Conservation (phyloP, 2,113 vertebrate species). For the Urocolius indicus region DNA sequence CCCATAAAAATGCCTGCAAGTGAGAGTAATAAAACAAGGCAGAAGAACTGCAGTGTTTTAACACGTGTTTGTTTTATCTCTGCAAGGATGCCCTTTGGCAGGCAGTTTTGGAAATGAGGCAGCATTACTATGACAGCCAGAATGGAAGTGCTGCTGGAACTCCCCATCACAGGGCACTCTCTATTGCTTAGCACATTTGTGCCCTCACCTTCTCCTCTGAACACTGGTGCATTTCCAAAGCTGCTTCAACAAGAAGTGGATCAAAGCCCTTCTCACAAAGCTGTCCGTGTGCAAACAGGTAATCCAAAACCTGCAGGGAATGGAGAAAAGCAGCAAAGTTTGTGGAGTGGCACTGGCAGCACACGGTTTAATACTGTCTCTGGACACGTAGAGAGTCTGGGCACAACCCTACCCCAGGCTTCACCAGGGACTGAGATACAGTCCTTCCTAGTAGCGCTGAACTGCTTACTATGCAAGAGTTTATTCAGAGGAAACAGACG, state of each 20-base stretch:
- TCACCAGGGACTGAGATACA: not conserved
- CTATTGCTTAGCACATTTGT: not conserved
- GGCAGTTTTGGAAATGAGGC: not conserved
- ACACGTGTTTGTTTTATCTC: not conserved
- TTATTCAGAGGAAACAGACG: not conserved
- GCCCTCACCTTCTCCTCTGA: conserved; percentile 93
- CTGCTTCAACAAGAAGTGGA: conserved; percentile 91
- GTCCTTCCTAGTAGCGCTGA: rapidly evolving
- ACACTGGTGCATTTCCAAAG: conserved; percentile 95
- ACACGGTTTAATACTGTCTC: rapidly evolving
- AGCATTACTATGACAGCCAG: not conserved
- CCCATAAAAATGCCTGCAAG: not conserved
- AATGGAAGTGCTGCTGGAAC: not conserved
- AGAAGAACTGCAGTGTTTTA: not conserved
- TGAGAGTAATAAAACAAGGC: not conserved
- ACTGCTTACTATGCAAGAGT: rapidly evolving
- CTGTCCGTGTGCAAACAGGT: conserved; percentile 90
- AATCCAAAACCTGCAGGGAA: conserved; percentile 86
- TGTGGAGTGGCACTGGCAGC: not conserved
- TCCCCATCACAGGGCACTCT: not conserved
- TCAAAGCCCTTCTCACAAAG: conserved; percentile 97
- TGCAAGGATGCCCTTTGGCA: not conserved
- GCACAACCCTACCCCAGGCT: rapidly evolving
- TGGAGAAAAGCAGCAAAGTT: not conserved
- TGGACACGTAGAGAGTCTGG: not conserved